These are phyloP conservation scores for Clamator glandarius DNA, from an alignment of 2,797 vertebrate species.

Conservation along the genomic window DNA sequence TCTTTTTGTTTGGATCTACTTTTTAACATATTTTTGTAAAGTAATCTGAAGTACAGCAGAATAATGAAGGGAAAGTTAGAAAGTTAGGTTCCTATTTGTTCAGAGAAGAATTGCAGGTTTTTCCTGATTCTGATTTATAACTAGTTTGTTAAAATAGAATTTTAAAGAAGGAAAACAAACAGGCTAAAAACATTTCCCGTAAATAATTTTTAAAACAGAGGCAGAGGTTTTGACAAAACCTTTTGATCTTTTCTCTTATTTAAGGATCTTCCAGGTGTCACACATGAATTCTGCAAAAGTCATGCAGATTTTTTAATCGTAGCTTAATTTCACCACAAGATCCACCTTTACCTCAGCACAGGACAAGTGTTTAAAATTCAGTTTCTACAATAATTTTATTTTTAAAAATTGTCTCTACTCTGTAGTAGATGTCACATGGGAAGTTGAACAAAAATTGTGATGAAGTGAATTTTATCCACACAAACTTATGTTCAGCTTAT, in stretches of 20 bases:
- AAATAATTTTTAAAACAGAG: background rate
- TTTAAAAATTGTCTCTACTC: background rate
- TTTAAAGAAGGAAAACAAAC: background rate
- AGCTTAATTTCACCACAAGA: background rate
- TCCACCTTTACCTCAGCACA: background rate
- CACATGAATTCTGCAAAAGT: background rate
- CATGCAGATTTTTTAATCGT: background rate
- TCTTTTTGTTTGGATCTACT: background rate
- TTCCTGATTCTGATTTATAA: background rate
- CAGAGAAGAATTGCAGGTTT: background rate
- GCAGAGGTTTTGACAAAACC: background rate
- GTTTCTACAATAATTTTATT: background rate
- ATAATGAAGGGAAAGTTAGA: background rate
- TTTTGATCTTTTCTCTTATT: background rate
- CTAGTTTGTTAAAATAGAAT: background rate
- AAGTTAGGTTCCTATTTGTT: background rate
- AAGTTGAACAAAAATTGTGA: background rate
- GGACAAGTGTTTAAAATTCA: background rate
- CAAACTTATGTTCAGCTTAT: background rate
- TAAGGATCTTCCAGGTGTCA: background rate
- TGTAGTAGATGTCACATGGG: background rate
- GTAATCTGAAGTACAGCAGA: background rate
- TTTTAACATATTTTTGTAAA: background rate
- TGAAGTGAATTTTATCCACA: background rate
- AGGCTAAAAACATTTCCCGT: background rate